phyloP scores from a whole-genome alignment of 2,113 vertebrate species.

The Nipponia nippon region DNA sequence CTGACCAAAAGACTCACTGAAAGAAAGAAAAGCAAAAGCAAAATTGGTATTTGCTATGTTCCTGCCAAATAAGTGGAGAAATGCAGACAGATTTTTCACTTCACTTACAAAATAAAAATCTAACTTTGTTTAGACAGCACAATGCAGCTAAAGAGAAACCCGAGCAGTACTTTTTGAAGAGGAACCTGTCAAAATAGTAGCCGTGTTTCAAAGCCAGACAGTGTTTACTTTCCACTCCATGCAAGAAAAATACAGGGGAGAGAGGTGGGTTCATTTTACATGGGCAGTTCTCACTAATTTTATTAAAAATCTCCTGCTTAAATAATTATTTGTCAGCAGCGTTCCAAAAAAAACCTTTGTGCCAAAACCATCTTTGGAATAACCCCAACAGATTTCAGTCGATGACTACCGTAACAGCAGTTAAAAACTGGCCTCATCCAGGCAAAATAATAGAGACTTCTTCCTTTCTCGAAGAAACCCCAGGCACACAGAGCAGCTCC shows the following conservation, averaged over 20 bases:
- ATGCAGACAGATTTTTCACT: constrained; percentile 37
- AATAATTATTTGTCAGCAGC: background rate
- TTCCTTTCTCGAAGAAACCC: background rate
- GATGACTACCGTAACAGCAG: background rate
- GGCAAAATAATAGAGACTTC: background rate
- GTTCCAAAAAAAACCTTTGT: background rate
- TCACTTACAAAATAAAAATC: constrained; percentile 24
- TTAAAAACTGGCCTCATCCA: background rate
- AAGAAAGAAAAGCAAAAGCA: constrained; percentile 18
- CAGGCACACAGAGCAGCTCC: background rate
- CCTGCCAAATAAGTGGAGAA: constrained; percentile 19
- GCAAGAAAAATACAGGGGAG: background rate
- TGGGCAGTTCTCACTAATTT: background rate
- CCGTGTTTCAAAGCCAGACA: constrained; percentile 28
- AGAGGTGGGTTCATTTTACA: background rate
- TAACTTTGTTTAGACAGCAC: constrained; percentile 37
- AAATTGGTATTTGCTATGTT: background rate
- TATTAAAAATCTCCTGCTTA: constrained; percentile 26
- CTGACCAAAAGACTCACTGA: background rate
- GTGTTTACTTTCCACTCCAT: background rate
- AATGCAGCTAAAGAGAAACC: constrained; percentile 41
- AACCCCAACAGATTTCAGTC: background rate
- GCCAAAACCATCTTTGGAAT: constrained; percentile 22
- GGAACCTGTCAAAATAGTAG: constrained; percentile 56
- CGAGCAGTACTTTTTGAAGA: constrained; percentile 28